These are phyloP conservation scores for Balanococcus diminutus DNA, from an alignment of 2,888 invertebrate genomes.

Conservation along the genomic window DNA sequence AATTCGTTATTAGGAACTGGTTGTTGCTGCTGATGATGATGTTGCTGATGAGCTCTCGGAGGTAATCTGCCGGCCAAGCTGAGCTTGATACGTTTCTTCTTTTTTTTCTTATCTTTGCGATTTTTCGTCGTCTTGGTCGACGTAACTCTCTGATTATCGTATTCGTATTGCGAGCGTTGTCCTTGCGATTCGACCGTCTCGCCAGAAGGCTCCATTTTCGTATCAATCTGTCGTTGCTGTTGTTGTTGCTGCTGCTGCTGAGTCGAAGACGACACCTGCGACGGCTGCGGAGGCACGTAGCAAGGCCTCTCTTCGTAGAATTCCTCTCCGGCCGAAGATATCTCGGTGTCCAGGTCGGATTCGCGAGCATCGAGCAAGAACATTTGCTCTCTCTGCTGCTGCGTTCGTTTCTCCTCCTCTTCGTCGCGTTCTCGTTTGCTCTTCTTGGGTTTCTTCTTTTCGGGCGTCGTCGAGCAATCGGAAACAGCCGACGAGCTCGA, in stretches of 20 bases:
- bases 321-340: conserved; percentile 85
- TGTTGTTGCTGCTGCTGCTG: not conserved
- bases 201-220: not conserved
- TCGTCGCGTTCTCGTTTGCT: conserved; percentile 64
- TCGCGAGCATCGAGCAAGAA: conserved; percentile 63
- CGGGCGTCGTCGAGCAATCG: conserved; percentile 69
- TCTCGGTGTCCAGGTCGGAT: conserved; percentile 83
- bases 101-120: conserved; percentile 28
- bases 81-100: conserved; percentile 11
- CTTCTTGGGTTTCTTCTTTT: conserved; percentile 65
- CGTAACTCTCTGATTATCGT: not conserved
- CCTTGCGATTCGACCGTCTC: not conserved
- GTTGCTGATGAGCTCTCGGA: not conserved
- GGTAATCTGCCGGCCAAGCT: not conserved
- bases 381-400: conserved; percentile 63
- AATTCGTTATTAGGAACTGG: conserved; percentile 9
- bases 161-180: not conserved
- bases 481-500: conserved; percentile 66
- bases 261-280: not conserved
- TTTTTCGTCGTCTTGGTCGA: not conserved
- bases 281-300: conserved; percentile 74
- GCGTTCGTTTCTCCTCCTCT: conserved; percentile 57
- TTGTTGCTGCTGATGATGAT: not conserved
- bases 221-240: not conserved
- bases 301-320: conserved; percentile 84